Percentiles rank a stretch among this genome's conserved stretches.
phyloP scores from a whole-genome alignment of 2,888 invertebrate genomes.

The Drosophila mayaguana region DNA sequence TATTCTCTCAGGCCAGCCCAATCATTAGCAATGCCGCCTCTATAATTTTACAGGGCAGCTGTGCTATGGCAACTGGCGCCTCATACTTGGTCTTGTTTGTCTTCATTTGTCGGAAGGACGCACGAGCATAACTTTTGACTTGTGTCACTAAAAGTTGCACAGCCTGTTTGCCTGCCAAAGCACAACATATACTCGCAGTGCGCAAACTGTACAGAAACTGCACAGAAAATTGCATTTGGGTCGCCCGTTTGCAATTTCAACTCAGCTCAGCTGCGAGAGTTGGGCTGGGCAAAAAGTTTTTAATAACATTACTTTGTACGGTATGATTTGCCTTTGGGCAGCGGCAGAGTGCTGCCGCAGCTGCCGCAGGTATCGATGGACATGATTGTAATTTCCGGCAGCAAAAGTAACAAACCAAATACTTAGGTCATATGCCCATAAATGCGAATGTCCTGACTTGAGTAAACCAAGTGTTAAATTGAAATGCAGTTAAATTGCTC shows the following conservation, averaged over 20 bases:
- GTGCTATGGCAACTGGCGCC: not conserved
- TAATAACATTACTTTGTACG: constrained; percentile 67
- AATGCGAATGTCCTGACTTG: not conserved
- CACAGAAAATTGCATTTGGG: constrained; percentile 54
- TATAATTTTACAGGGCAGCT: not conserved
- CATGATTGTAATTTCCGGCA: constrained; percentile 11
- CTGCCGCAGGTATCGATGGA: constrained; percentile 1
- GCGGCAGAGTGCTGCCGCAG: not conserved
- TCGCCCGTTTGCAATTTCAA: constrained; percentile 45
- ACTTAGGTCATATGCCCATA: constrained; percentile 10
- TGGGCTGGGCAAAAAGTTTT: constrained; percentile 58
- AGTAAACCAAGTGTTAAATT: not conserved
- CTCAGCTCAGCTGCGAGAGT: constrained; percentile 25
- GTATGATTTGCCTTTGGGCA: constrained; percentile 13
- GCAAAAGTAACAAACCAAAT: not conserved
- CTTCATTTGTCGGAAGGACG: constrained; percentile 17
- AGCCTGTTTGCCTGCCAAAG: constrained; percentile 51
- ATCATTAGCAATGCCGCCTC: not conserved
- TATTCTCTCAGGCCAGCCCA: no score
- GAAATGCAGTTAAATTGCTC: not conserved
- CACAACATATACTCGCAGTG: constrained; percentile 13
- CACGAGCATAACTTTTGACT: constrained; percentile 66
- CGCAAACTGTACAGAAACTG: constrained; percentile 31
- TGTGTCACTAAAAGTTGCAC: constrained; percentile 57
- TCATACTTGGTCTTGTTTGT: constrained; percentile 11